These are phyloP conservation scores for Monodelphis domestica DNA, from an alignment of 2,797 vertebrate species.

Conservation along the genomic window DNA sequence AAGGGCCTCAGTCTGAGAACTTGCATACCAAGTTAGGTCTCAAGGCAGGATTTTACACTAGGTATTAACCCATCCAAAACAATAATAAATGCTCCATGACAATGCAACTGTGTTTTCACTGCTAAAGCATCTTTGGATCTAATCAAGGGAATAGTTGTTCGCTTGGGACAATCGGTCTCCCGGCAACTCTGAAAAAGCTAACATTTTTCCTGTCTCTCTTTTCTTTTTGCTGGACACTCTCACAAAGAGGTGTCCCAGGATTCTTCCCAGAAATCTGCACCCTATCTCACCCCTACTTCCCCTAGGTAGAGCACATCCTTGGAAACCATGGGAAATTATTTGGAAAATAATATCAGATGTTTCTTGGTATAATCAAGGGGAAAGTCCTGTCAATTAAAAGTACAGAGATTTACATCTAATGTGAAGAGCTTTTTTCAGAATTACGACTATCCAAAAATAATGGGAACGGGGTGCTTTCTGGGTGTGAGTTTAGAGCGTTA, in stretches of 20 bases:
- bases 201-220: slow-evolving; percentile 1
- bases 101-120: slow-evolving; percentile 2
- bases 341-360: slow-evolving; percentile 9
- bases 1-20: slow-evolving; percentile 37
- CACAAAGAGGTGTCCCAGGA: not conserved
- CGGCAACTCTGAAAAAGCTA: not conserved
- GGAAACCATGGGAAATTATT: slow-evolving; percentile 40
- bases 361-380: not conserved
- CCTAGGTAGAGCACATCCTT: not conserved
- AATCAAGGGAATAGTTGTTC: slow-evolving; percentile 7
- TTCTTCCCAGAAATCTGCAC: not conserved
- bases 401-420: not conserved
- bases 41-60: not conserved
- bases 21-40: slow-evolving; percentile 43
- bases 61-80: slow-evolving; percentile 27
- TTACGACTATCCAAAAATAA: not conserved
- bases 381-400: not conserved
- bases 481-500: too few relatives aligned
- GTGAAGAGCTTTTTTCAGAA: not conserved
- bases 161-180: not conserved
- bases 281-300: not conserved
- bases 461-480: not conserved
- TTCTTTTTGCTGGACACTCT: slow-evolving; percentile 30
- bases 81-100: not conserved
- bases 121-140: not conserved